A percentile compares a stretch with the other conserved stretches of the same genome.
Evolutionary conservation across 2,113 vertebrate genomes (phyloP).

Genomic region (Tiliqua scincoides): DNA sequence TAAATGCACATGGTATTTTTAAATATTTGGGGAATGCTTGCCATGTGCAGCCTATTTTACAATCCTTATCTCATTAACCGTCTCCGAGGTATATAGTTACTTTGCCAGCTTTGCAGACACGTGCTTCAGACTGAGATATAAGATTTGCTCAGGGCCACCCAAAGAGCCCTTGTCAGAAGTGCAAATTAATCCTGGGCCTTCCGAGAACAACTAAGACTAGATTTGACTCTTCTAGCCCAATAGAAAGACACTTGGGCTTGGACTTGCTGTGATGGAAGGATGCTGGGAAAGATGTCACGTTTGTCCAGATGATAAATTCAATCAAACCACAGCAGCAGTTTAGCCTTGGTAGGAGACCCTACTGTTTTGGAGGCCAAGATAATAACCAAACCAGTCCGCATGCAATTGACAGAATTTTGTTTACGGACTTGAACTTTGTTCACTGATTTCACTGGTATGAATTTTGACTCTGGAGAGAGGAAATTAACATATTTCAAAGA

Average conservation of each 20-base stretch:
- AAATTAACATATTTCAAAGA: background rate
- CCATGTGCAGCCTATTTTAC: background rate
- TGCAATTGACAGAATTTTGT: too few species aligned
- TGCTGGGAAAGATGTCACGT: background rate
- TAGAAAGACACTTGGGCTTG: too few species aligned
- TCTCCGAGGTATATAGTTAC: background rate
- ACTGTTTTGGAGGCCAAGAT: too few species aligned
- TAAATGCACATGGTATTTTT: background rate
- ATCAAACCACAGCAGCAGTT: background rate
- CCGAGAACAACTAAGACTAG: background rate
- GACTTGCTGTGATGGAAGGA: background rate
- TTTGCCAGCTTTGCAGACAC: background rate
- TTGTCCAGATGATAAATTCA: slow-evolving; percentile 2
- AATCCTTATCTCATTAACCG: background rate
- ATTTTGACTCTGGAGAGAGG: background rate
- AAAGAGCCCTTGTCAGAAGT: background rate
- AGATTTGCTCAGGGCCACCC: slow-evolving; percentile 11
- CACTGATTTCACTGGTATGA: too few species aligned
- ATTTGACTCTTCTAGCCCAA: too few species aligned
- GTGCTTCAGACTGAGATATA: background rate
- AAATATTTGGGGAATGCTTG: background rate
- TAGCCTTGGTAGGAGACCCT: background rate
- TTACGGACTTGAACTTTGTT: too few species aligned
- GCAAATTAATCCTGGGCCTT: slow-evolving; percentile 11
- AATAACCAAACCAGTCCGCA: too few species aligned